phyloP scores from a whole-genome alignment of 2,113 vertebrate species.

The Chascanopsetta lugubris region DNA sequence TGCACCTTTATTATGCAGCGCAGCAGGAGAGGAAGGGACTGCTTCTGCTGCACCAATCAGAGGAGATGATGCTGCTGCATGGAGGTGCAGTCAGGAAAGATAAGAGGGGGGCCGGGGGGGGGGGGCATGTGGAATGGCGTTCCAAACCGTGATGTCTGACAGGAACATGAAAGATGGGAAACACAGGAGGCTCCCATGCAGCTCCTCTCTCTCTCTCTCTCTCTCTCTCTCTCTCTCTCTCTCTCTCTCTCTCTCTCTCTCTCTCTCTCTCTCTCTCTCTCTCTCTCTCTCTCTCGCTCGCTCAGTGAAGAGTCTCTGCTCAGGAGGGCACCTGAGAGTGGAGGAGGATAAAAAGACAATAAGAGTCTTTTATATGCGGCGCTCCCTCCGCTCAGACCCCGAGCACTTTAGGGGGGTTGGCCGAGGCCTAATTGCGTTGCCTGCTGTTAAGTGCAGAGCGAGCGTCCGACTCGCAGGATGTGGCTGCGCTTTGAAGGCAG shows the following conservation, averaged over 20 bases:
- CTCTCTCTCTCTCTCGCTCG: too few species aligned
- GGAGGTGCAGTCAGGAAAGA: constrained; percentile 25
- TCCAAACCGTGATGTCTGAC: constrained; percentile 58
- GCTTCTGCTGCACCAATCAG: constrained; percentile 50
- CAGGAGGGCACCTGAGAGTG: constrained; percentile 62
- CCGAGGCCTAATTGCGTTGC: constrained; percentile 70
- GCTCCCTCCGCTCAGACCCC: constrained; percentile 53
- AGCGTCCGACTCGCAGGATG: constrained; percentile 74
- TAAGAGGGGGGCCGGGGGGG: constrained; percentile 24
- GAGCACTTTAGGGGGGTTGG: constrained; percentile 63
- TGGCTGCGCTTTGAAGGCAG: constrained; percentile 73
- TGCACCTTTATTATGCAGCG: constrained; percentile 20
- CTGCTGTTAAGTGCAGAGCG: constrained; percentile 73
- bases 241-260: too few species aligned
- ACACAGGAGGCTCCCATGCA: constrained; percentile 32
- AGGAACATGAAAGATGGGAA: constrained; percentile 69
- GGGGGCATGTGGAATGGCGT: constrained; percentile 43
- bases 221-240: too few species aligned
- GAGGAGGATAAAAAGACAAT: constrained; percentile 61
- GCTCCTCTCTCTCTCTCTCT: constrained; percentile 43
- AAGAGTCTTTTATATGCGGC: constrained; percentile 60
- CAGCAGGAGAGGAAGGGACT: constrained; percentile 40
- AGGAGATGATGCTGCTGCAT: constrained; percentile 19
- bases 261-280: too few species aligned
- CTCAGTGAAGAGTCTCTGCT: constrained; percentile 46